Evolutionary conservation across 2,888 invertebrate species (phyloP), one percentile per base, ranked within the genome.

Genomic region (Agonopterix alstromeriana): DNA sequence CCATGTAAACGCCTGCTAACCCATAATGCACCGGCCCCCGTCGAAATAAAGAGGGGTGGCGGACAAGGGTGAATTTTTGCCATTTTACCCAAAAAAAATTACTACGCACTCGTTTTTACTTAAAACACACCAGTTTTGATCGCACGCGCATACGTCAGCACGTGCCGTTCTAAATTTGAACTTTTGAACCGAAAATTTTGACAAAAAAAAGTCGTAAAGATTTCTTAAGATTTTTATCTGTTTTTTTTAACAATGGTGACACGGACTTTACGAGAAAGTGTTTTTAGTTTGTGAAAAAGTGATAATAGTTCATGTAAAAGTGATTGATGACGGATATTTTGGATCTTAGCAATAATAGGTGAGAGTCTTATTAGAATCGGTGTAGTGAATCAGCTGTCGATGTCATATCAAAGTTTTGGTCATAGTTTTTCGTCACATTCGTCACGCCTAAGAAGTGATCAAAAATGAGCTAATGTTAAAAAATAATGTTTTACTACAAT

Each of bases 21-120:
- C 42, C 45, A 54, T 73, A 80, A 82, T 84, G 79, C 87, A 87
- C 85, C 80, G 82, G 81, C 87, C 86, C 82, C 82, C 66, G 72
- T 73, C 71, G 71, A 69, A 73, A 75, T 73, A 68, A 68, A 65
- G 53, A 70, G 68, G 80, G 82, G 81, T 69, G 71, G 67, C 63
- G 70, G 76, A 73, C 73, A 77, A 78, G 84, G 81, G 81, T 53
- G 56, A 62, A 77, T 76, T 85, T 85, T 87, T 82, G 85, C 78
- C 79, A 80, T 86, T 86, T 88, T 79, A 77, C 70, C 73, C 73
- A 78, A 81, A 87, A 27, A 27, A 84, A 61, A 69, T 57, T 65
- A 55, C 27, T 12, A 43, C 58, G 67, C 77, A 80, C 74, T 66
- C 75, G 77, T 84, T 87, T 85, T 87, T 86, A 86, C 85, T 66